Base-by-base conservation (phyloP, 2,113 vertebrate genomes). In the Phalacrocorax aristotelis region DNA sequence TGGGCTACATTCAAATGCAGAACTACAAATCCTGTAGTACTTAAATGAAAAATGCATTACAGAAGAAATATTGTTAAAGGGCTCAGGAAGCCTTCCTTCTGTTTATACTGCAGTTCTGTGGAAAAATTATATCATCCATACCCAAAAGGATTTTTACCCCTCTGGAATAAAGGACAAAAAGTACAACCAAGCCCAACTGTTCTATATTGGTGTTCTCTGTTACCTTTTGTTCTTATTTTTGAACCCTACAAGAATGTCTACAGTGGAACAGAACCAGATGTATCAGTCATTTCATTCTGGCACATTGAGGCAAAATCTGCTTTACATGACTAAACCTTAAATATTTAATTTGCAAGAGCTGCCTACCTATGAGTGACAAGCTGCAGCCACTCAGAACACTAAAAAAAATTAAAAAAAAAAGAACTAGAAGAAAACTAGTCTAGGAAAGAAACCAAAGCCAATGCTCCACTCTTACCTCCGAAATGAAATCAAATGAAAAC, bases 361-460 rank as follows among this genome's bases (percentile, higher is more conserved):
- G 68, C 82, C 75, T 84, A 83, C 90, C 36, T 88, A 72, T 22
- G 71, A 95, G 48, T 69, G 40, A 94, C 54, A 86, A 66, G 22
- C 27, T 80, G 44, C 68, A 93, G 69, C 49, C 71, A 64, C 48
- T 79, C 61, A 72, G 27, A 87, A 72, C 20, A 46, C 5, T 75
- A 44, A 74, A 79, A 58, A 19, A 12, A 16, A 29, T 42, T 20
- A 54, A 61, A 23, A 46, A 46, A 16, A 29, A 58, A 87, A 64
- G 15, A 44, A 15, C 15, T 6, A 44, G 42, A 15, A 16, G 6
- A 21, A 32, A 88, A 84, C 62, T 57, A 66, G 10, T 34, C 26
- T 60, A 93, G 51, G 60, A 91, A 90, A 94, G 82, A 89, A 93
- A 95, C 11, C 10, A n/a, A 91, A 82, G 66, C 58, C 89, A 97